A percentile compares a stretch with the other conserved stretches of the same genome.
phyloP scores from a whole-genome alignment of 1,140 invertebrate genomes.

The Theocolax elegans region DNA sequence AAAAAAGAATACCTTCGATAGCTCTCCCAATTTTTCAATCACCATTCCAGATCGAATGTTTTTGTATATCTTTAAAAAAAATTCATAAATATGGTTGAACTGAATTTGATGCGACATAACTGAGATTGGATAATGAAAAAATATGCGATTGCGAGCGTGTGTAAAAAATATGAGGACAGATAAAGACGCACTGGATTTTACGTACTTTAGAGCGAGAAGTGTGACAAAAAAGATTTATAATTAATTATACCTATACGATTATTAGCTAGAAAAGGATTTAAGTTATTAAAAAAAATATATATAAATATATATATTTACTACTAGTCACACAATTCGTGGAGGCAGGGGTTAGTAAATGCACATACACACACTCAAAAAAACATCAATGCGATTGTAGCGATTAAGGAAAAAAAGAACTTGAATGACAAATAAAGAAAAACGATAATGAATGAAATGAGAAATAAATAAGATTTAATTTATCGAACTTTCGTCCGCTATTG shows the following conservation, averaged over 20 bases:
- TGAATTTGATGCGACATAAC: no score
- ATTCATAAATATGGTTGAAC: constrained; percentile 9
- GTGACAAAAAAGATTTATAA: constrained; percentile 50
- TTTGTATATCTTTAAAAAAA: neutral
- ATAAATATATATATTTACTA: constrained; percentile 55
- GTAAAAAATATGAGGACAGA: constrained; percentile 38
- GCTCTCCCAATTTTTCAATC: constrained; percentile 42
- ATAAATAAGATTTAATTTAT: constrained; percentile 9
- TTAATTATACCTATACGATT: constrained; percentile 48
- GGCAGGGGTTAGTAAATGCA: constrained; percentile 42
- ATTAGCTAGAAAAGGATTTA: constrained; percentile 50
- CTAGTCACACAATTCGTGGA: constrained; percentile 63
- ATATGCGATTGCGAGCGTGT: constrained; percentile 15
- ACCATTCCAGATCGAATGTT: constrained; percentile 59
- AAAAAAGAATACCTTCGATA: constrained; percentile 8
- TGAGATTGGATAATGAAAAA: neutral
- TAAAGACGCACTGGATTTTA: neutral
- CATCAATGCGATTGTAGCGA: constrained; percentile 24
- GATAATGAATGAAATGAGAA: constrained; percentile 3
- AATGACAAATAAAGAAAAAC: neutral
- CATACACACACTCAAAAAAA: neutral
- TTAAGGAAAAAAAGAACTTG: constrained; percentile 10
- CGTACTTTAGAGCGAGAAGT: constrained; percentile 5
- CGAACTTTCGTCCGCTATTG: constrained; percentile 21
- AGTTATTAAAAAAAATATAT: constrained; percentile 56